Conservation (phyloP, 2,888 invertebrate genomes). For the Parapristionchus giblindavisi region DNA sequence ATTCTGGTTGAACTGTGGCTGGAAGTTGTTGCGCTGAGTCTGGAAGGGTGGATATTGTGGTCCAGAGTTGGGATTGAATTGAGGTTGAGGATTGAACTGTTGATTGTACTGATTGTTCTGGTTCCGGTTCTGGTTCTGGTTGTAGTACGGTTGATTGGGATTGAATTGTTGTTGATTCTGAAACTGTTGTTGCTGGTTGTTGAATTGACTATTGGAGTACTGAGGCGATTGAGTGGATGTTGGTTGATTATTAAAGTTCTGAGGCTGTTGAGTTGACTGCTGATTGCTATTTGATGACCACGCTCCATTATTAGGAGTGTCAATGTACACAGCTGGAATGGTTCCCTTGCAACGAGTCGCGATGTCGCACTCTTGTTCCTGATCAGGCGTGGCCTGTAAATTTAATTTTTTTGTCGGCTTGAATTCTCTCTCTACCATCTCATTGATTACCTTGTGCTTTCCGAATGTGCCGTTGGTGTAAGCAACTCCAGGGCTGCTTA, state of each 20-base stretch:
- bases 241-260: not conserved
- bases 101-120: constrained; percentile 12
- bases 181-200: not conserved
- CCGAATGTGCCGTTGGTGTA: constrained; percentile 16
- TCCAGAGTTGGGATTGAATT: not conserved
- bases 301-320: constrained; percentile 13
- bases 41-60: too few species aligned
- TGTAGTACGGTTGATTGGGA: constrained; percentile 3
- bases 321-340: constrained; percentile 22
- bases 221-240: too few species aligned
- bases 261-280: not conserved
- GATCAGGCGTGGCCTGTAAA: constrained; percentile 21
- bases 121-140: not conserved
- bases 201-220: not conserved
- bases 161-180: not conserved
- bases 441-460: constrained; percentile 28
- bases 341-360: constrained; percentile 18
- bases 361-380: constrained; percentile 30
- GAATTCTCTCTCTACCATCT: too few species aligned
- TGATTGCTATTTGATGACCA: not conserved
- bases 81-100: not conserved
- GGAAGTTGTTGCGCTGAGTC: not conserved
- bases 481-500: constrained; percentile 15
- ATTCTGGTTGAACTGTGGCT: not conserved
- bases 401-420: too few species aligned